Conservation (phyloP, 2,113 vertebrate genomes). For the Malurus elegans region DNA sequence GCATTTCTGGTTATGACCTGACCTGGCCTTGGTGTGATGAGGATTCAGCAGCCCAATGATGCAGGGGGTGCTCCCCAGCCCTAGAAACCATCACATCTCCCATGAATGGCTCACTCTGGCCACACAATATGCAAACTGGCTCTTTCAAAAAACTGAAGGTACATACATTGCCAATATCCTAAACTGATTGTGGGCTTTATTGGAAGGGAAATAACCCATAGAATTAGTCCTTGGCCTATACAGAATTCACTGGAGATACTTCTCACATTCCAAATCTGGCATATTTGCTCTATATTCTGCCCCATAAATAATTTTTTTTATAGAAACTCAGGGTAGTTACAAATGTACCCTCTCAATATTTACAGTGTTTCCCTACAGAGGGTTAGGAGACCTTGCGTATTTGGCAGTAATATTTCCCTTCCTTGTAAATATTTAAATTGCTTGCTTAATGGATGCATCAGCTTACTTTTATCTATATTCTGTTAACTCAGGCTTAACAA, state of each 20-base stretch:
- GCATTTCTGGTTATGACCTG: not conserved
- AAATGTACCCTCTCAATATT: not conserved
- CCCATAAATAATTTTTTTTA: not conserved
- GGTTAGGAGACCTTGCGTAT: not conserved
- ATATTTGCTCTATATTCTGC: not conserved
- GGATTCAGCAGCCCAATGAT: not conserved
- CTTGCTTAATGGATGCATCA: not conserved
- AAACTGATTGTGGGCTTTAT: not conserved
- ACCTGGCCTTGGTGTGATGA: accelerated
- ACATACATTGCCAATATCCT: not conserved
- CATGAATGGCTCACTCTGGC: not conserved
- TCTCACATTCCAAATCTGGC: not conserved
- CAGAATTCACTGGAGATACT: not conserved
- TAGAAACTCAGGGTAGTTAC: not conserved
- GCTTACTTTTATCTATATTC: not conserved
- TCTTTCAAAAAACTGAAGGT: not conserved
- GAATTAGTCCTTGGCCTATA: not conserved
- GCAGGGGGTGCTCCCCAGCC: not conserved
- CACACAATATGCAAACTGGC: not conserved
- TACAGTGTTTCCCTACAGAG: not conserved
- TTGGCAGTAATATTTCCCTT: not conserved
- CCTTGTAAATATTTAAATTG: constrained; percentile 12
- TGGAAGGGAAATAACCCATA: not conserved
- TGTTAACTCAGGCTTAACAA: not conserved
- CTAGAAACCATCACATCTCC: not conserved